phyloP scores from a whole-genome alignment of 2,888 invertebrate species.

The Tetranychus truncatus region DNA sequence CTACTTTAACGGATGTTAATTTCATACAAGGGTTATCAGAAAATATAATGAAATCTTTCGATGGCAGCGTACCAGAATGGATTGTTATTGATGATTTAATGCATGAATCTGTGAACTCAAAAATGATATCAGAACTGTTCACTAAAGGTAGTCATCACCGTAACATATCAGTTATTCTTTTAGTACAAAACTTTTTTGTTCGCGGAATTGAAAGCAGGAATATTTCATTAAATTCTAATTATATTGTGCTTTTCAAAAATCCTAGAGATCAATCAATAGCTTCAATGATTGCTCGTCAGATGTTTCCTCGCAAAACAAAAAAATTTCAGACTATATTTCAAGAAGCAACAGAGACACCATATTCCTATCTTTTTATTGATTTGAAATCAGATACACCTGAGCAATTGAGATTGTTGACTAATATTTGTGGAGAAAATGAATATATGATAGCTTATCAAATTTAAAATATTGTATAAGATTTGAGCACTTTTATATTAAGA shows the following conservation, averaged over 20 bases:
- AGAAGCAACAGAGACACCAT: background rate
- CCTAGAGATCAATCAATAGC: background rate
- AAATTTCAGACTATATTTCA: background rate
- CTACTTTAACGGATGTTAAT: background rate
- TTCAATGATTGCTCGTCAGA: background rate
- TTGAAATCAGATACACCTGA: background rate
- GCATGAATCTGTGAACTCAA: background rate
- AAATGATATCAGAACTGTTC: background rate
- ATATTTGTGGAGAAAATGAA: background rate
- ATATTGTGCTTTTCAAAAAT: background rate
- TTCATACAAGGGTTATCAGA: background rate
- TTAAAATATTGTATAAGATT: background rate
- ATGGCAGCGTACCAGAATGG: background rate
- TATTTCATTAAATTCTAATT: background rate
- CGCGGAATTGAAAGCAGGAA: background rate
- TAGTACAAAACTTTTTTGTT: background rate
- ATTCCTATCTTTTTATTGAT: background rate
- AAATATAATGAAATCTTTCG: background rate
- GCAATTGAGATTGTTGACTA: background rate
- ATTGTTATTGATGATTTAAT: background rate
- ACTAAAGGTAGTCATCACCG: background rate
- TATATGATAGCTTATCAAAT: background rate
- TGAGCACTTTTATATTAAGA: no score
- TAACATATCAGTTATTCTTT: background rate
- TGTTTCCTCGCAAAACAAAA: background rate